These are phyloP conservation scores for Melitaea athalia DNA, from an alignment of 2,888 invertebrate species.

Conservation along the genomic window DNA sequence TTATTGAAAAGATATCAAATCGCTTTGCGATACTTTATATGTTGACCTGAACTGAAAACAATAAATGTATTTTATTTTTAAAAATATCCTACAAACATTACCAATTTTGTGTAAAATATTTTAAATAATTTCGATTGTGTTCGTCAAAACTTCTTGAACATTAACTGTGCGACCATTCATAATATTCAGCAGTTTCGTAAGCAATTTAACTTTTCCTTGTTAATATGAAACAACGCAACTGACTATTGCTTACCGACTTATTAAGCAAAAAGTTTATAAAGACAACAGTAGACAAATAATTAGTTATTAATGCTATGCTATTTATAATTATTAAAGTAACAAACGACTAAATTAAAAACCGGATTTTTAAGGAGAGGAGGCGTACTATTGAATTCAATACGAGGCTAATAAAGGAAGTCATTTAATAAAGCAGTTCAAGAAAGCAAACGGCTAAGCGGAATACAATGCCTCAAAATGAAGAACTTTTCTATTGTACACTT, in stretches of 20 bases:
- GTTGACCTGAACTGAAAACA: constrained; percentile 4
- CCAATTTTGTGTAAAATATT: constrained; percentile 11
- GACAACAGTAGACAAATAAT: constrained; percentile 16
- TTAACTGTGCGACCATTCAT: constrained; percentile 27
- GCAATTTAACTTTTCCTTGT: constrained; percentile 31
- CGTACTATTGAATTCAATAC: constrained; percentile 63
- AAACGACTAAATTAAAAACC: neutral
- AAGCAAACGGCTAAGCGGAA: constrained; percentile 70
- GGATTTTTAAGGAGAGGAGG: constrained; percentile 41
- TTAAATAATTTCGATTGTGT: constrained; percentile 20
- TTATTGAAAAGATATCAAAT: constrained; percentile 34
- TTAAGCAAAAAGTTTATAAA: constrained; percentile 17
- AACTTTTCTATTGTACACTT: constrained; percentile 77
- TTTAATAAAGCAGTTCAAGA: constrained; percentile 71
- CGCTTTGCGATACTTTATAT: constrained; percentile 30
- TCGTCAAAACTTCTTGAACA: constrained; percentile 25
- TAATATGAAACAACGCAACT: constrained; percentile 21
- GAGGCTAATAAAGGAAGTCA: constrained; percentile 74
- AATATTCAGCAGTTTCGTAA: constrained; percentile 31
- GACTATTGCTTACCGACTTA: constrained; percentile 25
- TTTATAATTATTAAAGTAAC: neutral
- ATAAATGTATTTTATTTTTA: neutral
- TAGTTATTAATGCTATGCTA: neutral
- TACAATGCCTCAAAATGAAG: constrained; percentile 74
- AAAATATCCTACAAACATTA: neutral